These are phyloP conservation scores for Riparia riparia DNA, from an alignment of 2,113 vertebrate species.

Conservation along the genomic window DNA sequence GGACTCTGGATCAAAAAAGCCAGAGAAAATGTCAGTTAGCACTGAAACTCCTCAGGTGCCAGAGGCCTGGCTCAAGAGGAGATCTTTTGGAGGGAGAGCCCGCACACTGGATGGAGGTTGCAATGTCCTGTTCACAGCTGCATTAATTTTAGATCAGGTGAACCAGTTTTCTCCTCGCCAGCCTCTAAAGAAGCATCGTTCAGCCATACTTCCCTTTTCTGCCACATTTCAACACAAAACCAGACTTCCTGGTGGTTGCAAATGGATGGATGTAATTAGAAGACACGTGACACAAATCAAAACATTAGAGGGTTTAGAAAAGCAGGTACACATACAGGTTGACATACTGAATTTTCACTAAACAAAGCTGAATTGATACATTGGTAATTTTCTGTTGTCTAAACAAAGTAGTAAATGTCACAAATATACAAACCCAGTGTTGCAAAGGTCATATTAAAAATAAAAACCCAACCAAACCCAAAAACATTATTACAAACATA, in stretches of 20 bases:
- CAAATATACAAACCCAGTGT: not conserved
- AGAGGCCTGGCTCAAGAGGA: not conserved
- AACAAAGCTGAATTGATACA: not conserved
- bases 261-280: not conserved
- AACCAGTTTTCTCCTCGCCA: not conserved
- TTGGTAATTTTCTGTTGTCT: not conserved
- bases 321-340: not conserved
- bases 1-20: not conserved
- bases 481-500: not conserved
- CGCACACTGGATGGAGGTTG: not conserved
- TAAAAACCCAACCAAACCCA: not conserved
- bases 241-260: not conserved
- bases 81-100: not conserved
- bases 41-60: not conserved
- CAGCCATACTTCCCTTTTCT: not conserved
- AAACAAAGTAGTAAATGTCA: not conserved
- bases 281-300: not conserved
- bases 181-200: rapidly evolving
- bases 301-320: not conserved
- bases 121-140: not conserved
- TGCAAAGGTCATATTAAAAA: not conserved
- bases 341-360: not conserved
- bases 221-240: not conserved
- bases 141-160: not conserved
- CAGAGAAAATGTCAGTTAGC: not conserved